Conservation (phyloP, 2,797 vertebrate genomes). For the Alca torda region DNA sequence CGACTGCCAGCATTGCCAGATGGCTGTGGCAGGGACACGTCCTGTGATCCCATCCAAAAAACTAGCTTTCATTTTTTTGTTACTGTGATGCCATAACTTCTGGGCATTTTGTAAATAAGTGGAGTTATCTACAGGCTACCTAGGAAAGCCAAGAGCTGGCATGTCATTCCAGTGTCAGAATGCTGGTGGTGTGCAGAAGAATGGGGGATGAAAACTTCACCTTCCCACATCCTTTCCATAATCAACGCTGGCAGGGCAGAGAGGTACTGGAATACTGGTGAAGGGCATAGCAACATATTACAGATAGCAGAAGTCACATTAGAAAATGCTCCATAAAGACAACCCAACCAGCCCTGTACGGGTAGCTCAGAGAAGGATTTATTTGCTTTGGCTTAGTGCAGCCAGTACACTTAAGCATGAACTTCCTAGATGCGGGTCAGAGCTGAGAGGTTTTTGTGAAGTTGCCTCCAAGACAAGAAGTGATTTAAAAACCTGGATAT, state of each 20-base stretch:
- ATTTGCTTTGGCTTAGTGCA: background rate
- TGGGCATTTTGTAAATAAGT: background rate
- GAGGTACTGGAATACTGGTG: background rate
- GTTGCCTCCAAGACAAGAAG: background rate
- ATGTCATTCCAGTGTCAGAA: background rate
- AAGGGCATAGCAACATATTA: background rate
- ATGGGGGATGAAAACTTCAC: background rate
- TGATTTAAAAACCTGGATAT: background rate
- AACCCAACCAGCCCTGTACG: background rate
- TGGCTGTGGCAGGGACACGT: background rate
- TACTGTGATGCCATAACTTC: background rate
- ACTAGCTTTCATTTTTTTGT: background rate
- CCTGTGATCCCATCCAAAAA: background rate
- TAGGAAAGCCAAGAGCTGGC: background rate
- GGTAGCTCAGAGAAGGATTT: background rate
- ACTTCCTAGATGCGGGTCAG: background rate
- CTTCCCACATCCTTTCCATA: background rate
- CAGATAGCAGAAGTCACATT: background rate
- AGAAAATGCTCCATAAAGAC: background rate
- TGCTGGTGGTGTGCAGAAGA: background rate
- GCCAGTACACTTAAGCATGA: background rate
- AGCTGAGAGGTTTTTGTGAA: background rate
- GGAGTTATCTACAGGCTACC: background rate
- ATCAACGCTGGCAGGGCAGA: background rate
- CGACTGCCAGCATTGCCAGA: background rate